Evolutionary conservation across 2,797 vertebrate genomes (phyloP), one percentile per base, ranked within the genome.

Genomic region (Telmatherina bonti): DNA sequence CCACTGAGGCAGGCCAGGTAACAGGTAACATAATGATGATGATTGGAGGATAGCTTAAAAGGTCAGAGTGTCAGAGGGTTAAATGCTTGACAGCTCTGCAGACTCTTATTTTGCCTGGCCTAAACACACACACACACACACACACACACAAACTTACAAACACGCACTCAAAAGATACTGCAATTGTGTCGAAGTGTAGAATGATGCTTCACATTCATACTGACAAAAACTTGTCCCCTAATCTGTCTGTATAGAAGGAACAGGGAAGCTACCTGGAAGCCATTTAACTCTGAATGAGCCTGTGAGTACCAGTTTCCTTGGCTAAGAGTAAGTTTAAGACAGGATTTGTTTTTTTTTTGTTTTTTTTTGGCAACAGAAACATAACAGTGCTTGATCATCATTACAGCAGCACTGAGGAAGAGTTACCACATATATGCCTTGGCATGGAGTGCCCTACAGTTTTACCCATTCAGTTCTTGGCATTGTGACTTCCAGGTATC

Each of bases 401-500:
- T 72, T 65, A 61, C 55, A 63, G 73, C 58, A 78, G 84, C 90
- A 90, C 83, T 58, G 70, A 77, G 88, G 79, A 88, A 87, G 88
- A 43, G 54, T 87, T 74, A 87, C 84, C 84, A 76, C 86, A 59
- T 82, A 76, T 76, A 86, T 80, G 87, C 79, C 85, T 88, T 89
- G 84, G 89, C 88, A 71, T 76, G 73, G 79, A 81, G 79, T 78
- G 79, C 79, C 83, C 79, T 62, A 80, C 87, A 86, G 82, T 63
- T 71, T 67, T 45, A 62, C 64, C 74, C 74, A 86, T 87, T 88
- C 85, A 89, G 86, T 85, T 90, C 89, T 91, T 93, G 86, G 91
- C 91, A 83, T 90, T 78, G 76, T 80, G 87, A 89, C 86, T 91
- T 92, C 90, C 88, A 93, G 88, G 89, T 91, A 88, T 74, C 84